Percentiles rank a stretch among this genome's conserved stretches.
phyloP scores from a whole-genome alignment of 1,140 invertebrate genomes.

The Neodiprion fabricii region DNA sequence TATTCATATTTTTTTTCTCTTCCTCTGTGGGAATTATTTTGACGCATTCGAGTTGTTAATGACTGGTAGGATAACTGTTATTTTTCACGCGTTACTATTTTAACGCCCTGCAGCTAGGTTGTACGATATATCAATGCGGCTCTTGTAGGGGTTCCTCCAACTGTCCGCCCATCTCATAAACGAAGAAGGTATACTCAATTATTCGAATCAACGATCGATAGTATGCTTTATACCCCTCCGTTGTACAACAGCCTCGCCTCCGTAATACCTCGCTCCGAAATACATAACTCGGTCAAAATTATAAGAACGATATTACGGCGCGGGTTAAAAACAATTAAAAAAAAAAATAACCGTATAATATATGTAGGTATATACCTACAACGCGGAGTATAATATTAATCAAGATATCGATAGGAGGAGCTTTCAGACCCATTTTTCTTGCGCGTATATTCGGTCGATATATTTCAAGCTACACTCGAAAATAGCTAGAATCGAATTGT shows the following conservation, averaged over 20 bases:
- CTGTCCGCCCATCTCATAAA: conserved; percentile 20
- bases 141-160: conserved; percentile 11
- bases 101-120: not conserved
- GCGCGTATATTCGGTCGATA: too few relatives aligned
- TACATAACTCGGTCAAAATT: too few relatives aligned
- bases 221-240: too few relatives aligned
- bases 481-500: too few relatives aligned
- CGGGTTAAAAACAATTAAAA: not conserved
- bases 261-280: not conserved
- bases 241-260: not conserved
- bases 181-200: conserved; percentile 12
- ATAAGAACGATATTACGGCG: too few relatives aligned
- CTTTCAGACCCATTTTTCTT: too few relatives aligned
- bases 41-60: not conserved
- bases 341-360: not conserved
- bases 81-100: not conserved
- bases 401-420: not conserved
- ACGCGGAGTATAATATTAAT: not conserved
- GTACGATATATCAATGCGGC: not conserved
- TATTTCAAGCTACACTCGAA: too few relatives aligned
- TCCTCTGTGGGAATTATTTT: not conserved
- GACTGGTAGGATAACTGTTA: not conserved
- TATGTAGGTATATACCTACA: not conserved
- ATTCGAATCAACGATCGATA: conserved; percentile 16
- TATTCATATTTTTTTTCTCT: too few relatives aligned